phyloP scores from a whole-genome alignment of 2,888 invertebrate genomes.

The Lasioglossum morio region DNA sequence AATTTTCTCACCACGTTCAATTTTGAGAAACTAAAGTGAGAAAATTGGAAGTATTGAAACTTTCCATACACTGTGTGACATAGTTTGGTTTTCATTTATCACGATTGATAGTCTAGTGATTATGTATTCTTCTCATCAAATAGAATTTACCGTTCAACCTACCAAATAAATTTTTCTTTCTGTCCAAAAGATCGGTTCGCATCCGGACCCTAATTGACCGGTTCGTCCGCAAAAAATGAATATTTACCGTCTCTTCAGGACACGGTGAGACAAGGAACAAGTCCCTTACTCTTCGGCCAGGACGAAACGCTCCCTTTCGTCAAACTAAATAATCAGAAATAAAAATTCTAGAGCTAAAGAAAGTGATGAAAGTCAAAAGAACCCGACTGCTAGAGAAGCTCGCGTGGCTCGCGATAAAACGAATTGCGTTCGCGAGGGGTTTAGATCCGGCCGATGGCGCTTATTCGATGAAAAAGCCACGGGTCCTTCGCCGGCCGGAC shows the following conservation, averaged over 20 bases:
- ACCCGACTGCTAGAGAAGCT: too few species aligned
- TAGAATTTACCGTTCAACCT: background rate
- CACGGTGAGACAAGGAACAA: background rate
- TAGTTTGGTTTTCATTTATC: too few species aligned
- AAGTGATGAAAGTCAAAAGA: too few species aligned
- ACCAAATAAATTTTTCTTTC: background rate
- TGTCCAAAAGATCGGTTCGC: background rate
- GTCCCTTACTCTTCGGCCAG: background rate
- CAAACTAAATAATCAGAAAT: too few species aligned
- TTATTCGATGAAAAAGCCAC: background rate
- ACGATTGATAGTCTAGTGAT: too few species aligned
- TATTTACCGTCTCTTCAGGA: slow-evolving; percentile 13
- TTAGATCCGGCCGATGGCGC: background rate
- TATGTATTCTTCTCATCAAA: too few species aligned
- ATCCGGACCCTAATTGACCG: background rate
- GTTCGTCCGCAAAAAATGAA: too few species aligned
- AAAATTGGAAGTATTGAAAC: too few species aligned
- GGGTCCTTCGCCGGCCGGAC: slow-evolving; percentile 19
- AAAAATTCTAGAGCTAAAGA: background rate
- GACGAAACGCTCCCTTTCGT: too few species aligned
- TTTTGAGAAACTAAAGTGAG: too few species aligned
- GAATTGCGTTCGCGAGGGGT: background rate
- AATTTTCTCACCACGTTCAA: too few species aligned
- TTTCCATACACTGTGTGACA: too few species aligned
- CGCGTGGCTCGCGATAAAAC: background rate